Evolutionary conservation across 2,113 vertebrate genomes (phyloP), one percentile per base, ranked within the genome.

Genomic region (Dinomys branickii): DNA sequence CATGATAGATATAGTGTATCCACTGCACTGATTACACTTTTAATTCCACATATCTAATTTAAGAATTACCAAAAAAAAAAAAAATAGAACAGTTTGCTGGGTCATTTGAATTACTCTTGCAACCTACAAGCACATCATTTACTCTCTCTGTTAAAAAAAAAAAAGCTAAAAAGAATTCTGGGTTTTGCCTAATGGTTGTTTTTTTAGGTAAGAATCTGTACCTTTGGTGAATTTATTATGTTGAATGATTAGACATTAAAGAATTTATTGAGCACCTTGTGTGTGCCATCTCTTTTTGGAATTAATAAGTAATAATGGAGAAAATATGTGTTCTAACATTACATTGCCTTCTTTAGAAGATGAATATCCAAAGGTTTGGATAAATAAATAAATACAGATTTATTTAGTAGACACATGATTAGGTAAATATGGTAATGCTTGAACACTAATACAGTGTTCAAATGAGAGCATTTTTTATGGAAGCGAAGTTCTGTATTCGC

Each of bases 271-370:
- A 97, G 59, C 94, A 33, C 33, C 26, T 97, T 75, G 2, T 85
- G 38, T 97, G 73, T 97, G 85, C 94, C 26, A 96, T 97, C 95
- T 97, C 56, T 58, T 30, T 93, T 65, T 93, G 63, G 93, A 97
- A 89, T 93, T 77, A 97, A 73, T 85, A 47, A 85, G 90, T 84
- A 84, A 90, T 20, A 95, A 91, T 90, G 65, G 81, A 97, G 85
- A 91, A 91, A 83, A 26, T 86, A 88, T 56, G 88, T 96, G 92
- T 56, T 95, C 47, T 96, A 73, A 92, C 97, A 78, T 47, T 84
- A 0, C 84, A 38, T 92, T 96, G 50, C 97, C 77, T 93, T 97
- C 22, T 77, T 95, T 96, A 59, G 91, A 97, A 73, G 91, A 95
- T 88, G 22, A 91, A n/a, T 71, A 94, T 97, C 82, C 85, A 88